These are phyloP conservation scores for Gorsachius magnificus DNA, from an alignment of 2,797 vertebrate species.

Conservation along the genomic window DNA sequence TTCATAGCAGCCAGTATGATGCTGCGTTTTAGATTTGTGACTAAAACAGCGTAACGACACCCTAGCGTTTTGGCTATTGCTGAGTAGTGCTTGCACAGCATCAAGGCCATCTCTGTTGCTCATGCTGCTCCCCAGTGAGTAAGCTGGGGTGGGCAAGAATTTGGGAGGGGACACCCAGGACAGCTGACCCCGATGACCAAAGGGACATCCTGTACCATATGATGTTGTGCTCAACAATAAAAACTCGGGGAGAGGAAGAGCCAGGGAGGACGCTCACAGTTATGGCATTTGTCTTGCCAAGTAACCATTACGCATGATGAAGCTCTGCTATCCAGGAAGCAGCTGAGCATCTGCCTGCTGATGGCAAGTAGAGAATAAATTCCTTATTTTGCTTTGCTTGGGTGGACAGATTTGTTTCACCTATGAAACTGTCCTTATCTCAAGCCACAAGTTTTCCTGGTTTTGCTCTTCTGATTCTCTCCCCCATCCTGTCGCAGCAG, in stretches of 20 bases:
- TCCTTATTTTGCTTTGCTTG: background rate
- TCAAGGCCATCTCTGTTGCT: background rate
- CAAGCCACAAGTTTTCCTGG: background rate
- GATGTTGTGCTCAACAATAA: background rate
- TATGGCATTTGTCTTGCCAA: background rate
- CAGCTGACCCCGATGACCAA: background rate
- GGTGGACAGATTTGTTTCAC: background rate
- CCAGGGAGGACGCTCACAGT: rapidly evolving
- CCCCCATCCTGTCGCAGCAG: background rate
- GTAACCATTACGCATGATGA: rapidly evolving
- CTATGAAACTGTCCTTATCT: background rate
- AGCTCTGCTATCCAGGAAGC: background rate
- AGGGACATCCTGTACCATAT: background rate
- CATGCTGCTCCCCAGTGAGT: background rate
- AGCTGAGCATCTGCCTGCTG: background rate
- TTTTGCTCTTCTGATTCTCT: background rate
- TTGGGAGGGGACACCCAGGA: background rate
- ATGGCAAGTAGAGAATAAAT: background rate
- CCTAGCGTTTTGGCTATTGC: background rate
- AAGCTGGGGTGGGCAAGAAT: background rate
- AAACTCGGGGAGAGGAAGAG: background rate
- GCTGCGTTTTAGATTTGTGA: background rate
- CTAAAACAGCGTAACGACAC: background rate
- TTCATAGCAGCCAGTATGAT: background rate
- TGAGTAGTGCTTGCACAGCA: background rate